These are phyloP conservation scores for Dendrocincla tyrannina DNA, from an alignment of 2,797 vertebrate species.

Conservation along the genomic window DNA sequence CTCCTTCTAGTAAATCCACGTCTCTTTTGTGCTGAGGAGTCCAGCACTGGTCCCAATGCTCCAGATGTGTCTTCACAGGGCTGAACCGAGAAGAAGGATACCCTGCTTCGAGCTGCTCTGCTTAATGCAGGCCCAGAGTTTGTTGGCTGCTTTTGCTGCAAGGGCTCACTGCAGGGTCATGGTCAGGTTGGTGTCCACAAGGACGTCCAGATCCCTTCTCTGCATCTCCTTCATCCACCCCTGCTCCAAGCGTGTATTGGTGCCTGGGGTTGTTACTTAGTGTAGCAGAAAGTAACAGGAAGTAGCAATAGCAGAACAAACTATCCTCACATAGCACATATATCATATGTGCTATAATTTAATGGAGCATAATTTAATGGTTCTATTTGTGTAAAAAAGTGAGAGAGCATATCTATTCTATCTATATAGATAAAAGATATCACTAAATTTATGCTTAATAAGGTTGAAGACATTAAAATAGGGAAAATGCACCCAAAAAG, in stretches of 20 bases:
- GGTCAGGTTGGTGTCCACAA: neutral
- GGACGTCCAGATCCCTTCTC: neutral
- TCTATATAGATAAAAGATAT: neutral
- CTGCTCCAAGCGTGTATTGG: accelerated
- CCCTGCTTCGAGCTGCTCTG: neutral
- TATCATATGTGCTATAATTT: no score
- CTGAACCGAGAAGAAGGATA: neutral
- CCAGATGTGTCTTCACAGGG: neutral
- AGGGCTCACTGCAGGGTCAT: neutral
- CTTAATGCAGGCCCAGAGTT: neutral
- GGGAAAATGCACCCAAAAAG: neutral
- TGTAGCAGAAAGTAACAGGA: neutral
- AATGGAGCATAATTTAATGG: neutral
- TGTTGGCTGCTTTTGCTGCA: neutral
- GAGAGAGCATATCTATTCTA: neutral
- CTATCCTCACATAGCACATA: neutral
- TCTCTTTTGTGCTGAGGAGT: neutral
- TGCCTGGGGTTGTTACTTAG: neutral
- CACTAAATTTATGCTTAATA: neutral
- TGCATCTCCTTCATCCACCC: neutral
- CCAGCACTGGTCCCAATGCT: neutral
- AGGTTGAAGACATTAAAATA: neutral
- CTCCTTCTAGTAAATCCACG: neutral
- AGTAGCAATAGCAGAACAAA: neutral
- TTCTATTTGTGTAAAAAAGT: neutral